Evolutionary conservation across 30 jellyfish, hydroid and myxozoan species (phyloP), one percentile per base, ranked within the genome.

Genomic region (Cassiopea xamachana): DNA sequence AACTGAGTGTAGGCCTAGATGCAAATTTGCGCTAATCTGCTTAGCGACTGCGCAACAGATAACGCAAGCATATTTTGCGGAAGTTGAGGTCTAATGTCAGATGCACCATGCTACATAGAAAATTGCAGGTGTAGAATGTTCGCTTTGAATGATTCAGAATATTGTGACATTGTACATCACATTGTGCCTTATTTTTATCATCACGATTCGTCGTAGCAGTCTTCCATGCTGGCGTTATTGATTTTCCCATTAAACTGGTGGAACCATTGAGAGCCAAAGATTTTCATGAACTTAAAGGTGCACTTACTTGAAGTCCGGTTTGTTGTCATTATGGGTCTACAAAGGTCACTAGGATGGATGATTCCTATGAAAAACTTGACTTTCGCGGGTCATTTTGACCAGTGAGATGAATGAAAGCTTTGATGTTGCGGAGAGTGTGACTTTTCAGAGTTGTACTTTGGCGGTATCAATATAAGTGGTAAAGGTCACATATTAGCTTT

Each of bases 251-350:
- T 51, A 71, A 71, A 4, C 80, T 19, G 27, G 55, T 71, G 80
- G 80, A 71, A 55, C 80, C 80, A 8, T 5, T 10, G 5, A 71
- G 27, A 71, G 80, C 80, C 80, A 71, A 71, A 71, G 39, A 55
- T 19, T 14, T 71, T 1, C 27, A 71, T n/a, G 2, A 71, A 71
- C 14, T 16, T 67, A 55, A 71, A 71, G 80, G 39, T 4, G 7
- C 27, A 16, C 58, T 71, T 39, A 71, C 17, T 43, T 19, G 55
- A 71, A 14, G 80, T 39, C 59, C 80, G 80, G n/a, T 71, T 71
- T 71, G 80, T 71, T 71, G 19, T 71, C 50, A 71, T 39, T 18
- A 55, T 71, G 80, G 80, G 80, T 71, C 27, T 67, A 3, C 80
- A 71, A 27, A 71, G 51, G 80, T 71, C 50, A 71, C 55, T 71